Evolutionary conservation across 2,113 vertebrate genomes (phyloP), one percentile per base, ranked within the genome.

Genomic region (Scophthalmus maximus): DNA sequence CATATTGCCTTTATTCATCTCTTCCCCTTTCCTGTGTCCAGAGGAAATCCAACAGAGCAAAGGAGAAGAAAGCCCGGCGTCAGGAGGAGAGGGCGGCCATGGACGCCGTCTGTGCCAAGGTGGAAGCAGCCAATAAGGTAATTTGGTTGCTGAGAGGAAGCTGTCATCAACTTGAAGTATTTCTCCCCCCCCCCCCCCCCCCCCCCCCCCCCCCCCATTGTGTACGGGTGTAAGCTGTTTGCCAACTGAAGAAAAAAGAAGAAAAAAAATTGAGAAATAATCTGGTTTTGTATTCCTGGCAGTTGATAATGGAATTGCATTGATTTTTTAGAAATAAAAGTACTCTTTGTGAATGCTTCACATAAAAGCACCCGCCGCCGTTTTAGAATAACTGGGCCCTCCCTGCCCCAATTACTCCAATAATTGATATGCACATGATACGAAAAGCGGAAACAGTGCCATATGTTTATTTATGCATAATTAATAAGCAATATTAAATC

Each of bases 61-160:
- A 97, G 85, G 96, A 97, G 88, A 98, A 98, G 94, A 97, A 98
- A 83, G 96, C 96, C 66, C 95, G 95, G 73, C 93, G 96, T 4
- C 69, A 94, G 85, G 97, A 97, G 87, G 96, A 98, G 84, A 92
- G 96, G 26, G 97, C 96, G 0, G 96, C 96, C 32, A 98, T 97
- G 96, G 96, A 96, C 0, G 96, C 96, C 0, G 94, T 97, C 22
- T 98, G 95, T 11, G 96, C 96, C 78, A 97, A 96, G 85, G 96
- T 98, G 79, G 97, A 97, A 0, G 94, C 96, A 0, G 97, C 97
- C 79, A 98, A 98, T 91, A 95, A 98, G 94, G 97, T 97, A 75
- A 90, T 22, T 44, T 47, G 6, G 10, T 22, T 11, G 32, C 47
- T 23, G 64, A 62, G 18, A 12, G 17, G 22, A 26, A 52, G 38